Evolutionary conservation across 1,140 invertebrate genomes (phyloP).

Genomic region (Pseudomyrmex flavicornis): DNA sequence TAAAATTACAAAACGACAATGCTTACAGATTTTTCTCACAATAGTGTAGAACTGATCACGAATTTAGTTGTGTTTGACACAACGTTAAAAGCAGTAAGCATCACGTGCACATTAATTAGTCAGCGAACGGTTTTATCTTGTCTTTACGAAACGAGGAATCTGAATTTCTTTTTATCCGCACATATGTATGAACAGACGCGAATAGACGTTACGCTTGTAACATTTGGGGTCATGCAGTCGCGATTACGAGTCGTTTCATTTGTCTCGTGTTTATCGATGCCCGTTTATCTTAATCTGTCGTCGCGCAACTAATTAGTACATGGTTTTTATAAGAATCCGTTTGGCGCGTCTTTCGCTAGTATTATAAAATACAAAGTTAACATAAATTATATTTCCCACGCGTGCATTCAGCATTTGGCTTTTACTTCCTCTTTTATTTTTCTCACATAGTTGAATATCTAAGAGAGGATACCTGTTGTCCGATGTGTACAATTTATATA

Average conservation of each 20-base stretch:
- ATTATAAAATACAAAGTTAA: no score
- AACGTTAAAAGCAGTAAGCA: background rate
- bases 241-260: slow-evolving; percentile 18
- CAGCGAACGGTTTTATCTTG: background rate
- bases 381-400: no score
- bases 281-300: slow-evolving; percentile 16
- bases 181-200: background rate
- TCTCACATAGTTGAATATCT: no score
- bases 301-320: background rate
- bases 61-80: no score
- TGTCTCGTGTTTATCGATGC: slow-evolving; percentile 28
- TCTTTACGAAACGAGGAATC: background rate
- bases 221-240: slow-evolving; percentile 26
- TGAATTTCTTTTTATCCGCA: slow-evolving; percentile 20
- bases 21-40: no score
- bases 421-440: no score
- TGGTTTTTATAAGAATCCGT: background rate
- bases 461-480: no score
- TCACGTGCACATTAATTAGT: slow-evolving; percentile 56
- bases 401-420: no score
- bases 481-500: no score
- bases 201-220: slow-evolving; percentile 23
- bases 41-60: no score
- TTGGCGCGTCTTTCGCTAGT: no score
- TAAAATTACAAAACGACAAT: no score